Percentiles rank a stretch among this genome's conserved stretches.
These are phyloP conservation scores for Crotalus horridus DNA, from an alignment of 2,113 vertebrate genomes.

Conservation along the genomic window DNA sequence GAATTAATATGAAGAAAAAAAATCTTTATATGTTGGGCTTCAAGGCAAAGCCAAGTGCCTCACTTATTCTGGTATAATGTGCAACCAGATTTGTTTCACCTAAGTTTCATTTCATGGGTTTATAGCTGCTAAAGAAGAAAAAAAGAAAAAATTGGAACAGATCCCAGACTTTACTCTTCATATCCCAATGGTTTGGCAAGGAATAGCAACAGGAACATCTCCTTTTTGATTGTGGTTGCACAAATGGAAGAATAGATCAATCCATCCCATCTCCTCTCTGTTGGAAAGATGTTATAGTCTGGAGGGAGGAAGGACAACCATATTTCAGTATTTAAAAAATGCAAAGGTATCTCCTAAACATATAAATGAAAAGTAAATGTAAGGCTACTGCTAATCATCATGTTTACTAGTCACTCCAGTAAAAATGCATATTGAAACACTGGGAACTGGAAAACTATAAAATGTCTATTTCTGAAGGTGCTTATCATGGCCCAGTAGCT, in stretches of 20 bases:
- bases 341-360: not conserved
- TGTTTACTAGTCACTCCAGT: not conserved
- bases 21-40: not conserved
- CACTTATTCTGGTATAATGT: not conserved
- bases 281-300: not conserved
- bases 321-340: not conserved
- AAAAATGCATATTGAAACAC: not conserved
- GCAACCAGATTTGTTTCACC: not conserved
- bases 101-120: constrained; percentile 10
- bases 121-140: not conserved
- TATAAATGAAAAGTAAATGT: not conserved
- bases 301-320: not conserved
- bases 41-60: not conserved
- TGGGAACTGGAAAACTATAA: not conserved
- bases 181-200: constrained; percentile 26
- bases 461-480: not conserved
- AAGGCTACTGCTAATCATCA: not conserved
- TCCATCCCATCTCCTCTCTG: constrained; percentile 1
- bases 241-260: constrained; percentile 14
- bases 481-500: not conserved
- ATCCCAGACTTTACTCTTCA: constrained; percentile 18
- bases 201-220: constrained; percentile 16
- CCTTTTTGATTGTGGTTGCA: constrained; percentile 3
- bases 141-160: constrained; percentile 2
- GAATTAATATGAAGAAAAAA: not conserved